A percentile compares a stretch with the other conserved stretches of the same genome.
Evolutionary conservation across 1,140 invertebrate genomes (phyloP).

Genomic region (Adoxophyes honmai): DNA sequence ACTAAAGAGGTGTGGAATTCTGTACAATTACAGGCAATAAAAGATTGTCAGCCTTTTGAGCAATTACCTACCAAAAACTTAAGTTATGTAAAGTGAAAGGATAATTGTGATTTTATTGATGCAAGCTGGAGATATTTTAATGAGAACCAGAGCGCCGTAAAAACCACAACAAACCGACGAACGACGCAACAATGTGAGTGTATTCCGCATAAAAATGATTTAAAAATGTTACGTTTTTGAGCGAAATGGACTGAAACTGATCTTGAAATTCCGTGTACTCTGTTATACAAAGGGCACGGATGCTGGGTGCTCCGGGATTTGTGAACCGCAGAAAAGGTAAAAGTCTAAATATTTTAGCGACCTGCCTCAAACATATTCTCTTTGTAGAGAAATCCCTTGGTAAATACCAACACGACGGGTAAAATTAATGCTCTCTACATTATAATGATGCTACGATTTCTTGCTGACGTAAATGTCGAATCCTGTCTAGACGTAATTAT

Average conservation of each 20-base stretch:
- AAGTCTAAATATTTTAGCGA: too few species aligned
- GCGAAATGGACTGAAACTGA: background rate
- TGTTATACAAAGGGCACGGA: background rate
- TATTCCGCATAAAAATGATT: background rate
- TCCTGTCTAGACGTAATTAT: too few species aligned
- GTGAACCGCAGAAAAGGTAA: too few species aligned
- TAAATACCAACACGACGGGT: too few species aligned
- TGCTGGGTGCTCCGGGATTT: background rate
- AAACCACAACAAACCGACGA: background rate
- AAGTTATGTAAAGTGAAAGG: slow-evolving; percentile 13
- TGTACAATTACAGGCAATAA: background rate
- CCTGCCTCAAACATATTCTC: too few species aligned
- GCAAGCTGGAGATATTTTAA: background rate
- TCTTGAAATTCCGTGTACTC: background rate
- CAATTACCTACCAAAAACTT: background rate
- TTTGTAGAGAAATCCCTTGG: too few species aligned
- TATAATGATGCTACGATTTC: too few species aligned
- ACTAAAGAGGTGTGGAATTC: too few species aligned
- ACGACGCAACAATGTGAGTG: background rate
- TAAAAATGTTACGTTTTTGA: background rate
- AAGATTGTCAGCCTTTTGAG: background rate
- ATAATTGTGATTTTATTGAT: slow-evolving; percentile 9
- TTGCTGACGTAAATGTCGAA: too few species aligned
- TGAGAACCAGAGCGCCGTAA: background rate
- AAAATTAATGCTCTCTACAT: too few species aligned